Percentiles rank a stretch among this genome's conserved stretches.
phyloP scores from a whole-genome alignment of 1,140 invertebrate genomes.

The Lordiphosa clarofinis region DNA sequence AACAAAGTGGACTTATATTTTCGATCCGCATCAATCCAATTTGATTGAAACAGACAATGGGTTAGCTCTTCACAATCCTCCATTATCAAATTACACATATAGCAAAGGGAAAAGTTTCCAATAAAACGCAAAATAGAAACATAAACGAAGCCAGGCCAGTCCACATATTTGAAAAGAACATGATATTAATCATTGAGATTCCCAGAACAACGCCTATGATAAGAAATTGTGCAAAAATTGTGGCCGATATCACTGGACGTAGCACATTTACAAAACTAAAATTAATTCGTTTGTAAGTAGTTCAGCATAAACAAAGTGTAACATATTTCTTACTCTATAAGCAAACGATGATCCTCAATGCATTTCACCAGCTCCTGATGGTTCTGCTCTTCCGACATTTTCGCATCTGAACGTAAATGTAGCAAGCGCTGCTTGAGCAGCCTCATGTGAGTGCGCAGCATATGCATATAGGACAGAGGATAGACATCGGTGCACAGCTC shows the following conservation, averaged over 20 bases:
- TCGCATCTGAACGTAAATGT: slow-evolving; percentile 15
- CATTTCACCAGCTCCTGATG: slow-evolving; percentile 34
- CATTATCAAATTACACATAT: slow-evolving; percentile 41
- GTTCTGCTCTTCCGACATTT: slow-evolving; percentile 19
- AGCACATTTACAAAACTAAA: slow-evolving; percentile 36
- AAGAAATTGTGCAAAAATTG: slow-evolving; percentile 34
- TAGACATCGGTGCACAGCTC: slow-evolving; percentile 41
- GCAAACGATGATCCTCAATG: slow-evolving; percentile 43
- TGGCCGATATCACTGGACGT: slow-evolving; percentile 30
- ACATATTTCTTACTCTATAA: slow-evolving; percentile 37
- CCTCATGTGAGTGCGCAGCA: slow-evolving; percentile 30
- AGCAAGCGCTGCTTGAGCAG: slow-evolving; percentile 30
- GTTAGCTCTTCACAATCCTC: slow-evolving; percentile 40
- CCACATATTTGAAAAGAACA: slow-evolving; percentile 38
- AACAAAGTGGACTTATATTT: slow-evolving; percentile 30
- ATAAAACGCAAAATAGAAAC: slow-evolving; percentile 27
- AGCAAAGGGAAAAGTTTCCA: slow-evolving; percentile 54
- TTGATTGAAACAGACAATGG: slow-evolving; percentile 45
- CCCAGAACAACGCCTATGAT: slow-evolving; percentile 34
- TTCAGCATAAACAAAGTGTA: background rate
- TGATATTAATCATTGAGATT: slow-evolving; percentile 21
- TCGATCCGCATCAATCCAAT: slow-evolving; percentile 37
- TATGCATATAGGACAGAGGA: slow-evolving; percentile 36
- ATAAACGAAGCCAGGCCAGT: slow-evolving; percentile 7
- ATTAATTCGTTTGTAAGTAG: no score